Percentiles rank a stretch among this genome's conserved stretches.
Evolutionary conservation across 2,113 vertebrate species (phyloP).

Genomic region (Cyprinodon variegatus): DNA sequence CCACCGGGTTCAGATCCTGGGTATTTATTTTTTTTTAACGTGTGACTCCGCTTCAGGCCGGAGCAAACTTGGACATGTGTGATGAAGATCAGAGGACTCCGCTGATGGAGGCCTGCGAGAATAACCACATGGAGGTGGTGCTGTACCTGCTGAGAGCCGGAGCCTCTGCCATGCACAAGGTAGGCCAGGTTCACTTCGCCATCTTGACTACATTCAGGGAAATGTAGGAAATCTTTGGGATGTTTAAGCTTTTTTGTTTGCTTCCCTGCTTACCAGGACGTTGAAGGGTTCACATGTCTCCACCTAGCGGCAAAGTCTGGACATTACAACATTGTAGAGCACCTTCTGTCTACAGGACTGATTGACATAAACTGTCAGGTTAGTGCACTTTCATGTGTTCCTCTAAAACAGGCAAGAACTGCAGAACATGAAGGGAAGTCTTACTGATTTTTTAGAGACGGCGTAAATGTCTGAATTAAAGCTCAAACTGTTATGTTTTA

Average conservation of each 20-base stretch:
- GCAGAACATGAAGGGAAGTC: neutral
- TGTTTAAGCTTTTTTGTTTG: neutral
- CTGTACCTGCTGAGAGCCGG: conserved; percentile 95
- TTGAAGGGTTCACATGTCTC: conserved; percentile 93
- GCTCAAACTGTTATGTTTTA: no score
- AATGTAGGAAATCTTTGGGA: neutral
- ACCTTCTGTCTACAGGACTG: conserved; percentile 87
- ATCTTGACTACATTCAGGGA: no score
- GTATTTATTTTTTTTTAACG: neutral
- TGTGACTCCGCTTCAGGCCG: conserved; percentile 82
- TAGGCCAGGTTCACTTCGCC: conserved; percentile 38
- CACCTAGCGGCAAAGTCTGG: conserved; percentile 97
- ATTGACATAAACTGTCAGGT: conserved; percentile 97
- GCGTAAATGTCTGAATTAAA: no score
- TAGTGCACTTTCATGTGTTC: conserved; percentile 1
- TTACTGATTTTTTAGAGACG: neutral
- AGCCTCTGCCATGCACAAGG: conserved; percentile 92
- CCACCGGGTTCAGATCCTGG: no score
- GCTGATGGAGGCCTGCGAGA: conserved; percentile 96
- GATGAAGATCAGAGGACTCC: conserved; percentile 97
- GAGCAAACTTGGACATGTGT: conserved; percentile 95
- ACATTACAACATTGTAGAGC: conserved; percentile 90
- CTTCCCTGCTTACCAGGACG: conserved; percentile 81
- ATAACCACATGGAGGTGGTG: conserved; percentile 94
- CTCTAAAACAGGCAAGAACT: neutral